phyloP scores from a whole-genome alignment of 2,888 invertebrate species.

The Mesoligia furuncula region DNA sequence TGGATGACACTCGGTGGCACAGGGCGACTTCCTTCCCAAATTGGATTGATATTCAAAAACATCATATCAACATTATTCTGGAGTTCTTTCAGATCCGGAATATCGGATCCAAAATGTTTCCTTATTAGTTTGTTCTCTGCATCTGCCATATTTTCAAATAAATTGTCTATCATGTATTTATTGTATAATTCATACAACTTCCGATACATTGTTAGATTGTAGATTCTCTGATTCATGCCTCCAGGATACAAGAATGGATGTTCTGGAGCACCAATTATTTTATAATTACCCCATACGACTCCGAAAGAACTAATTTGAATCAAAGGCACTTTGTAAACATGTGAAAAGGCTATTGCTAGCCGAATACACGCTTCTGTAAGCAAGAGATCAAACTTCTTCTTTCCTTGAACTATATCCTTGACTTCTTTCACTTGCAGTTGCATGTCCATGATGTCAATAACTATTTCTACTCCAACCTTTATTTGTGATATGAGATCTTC shows the following conservation, averaged over 20 bases:
- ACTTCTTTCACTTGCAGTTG: constrained; percentile 64
- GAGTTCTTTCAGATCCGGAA: constrained; percentile 65
- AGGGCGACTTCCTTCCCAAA: constrained; percentile 78
- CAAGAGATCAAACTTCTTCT: constrained; percentile 71
- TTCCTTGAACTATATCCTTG: constrained; percentile 65
- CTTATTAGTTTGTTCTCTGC: constrained; percentile 56
- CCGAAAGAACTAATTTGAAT: constrained; percentile 75
- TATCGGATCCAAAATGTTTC: constrained; percentile 66
- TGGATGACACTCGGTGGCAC: constrained; percentile 80
- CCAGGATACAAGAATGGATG: constrained; percentile 74
- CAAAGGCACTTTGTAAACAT: constrained; percentile 72
- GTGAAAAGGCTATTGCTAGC: constrained; percentile 60
- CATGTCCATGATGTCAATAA: constrained; percentile 52
- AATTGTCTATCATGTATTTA: constrained; percentile 43
- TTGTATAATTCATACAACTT: constrained; percentile 66
- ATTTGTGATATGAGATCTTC: constrained; percentile 55
- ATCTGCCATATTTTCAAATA: constrained; percentile 20
- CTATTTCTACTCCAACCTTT: constrained; percentile 17
- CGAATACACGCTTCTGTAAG: constrained; percentile 69
- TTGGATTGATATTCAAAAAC: constrained; percentile 81
- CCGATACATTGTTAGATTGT: constrained; percentile 70
- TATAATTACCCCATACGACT: constrained; percentile 51
- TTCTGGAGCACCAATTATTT: constrained; percentile 68
- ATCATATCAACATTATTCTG: constrained; percentile 76
- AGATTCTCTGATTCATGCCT: constrained; percentile 55